phyloP scores from a whole-genome alignment of 2,113 vertebrate genomes.

The Elachura formosa region DNA sequence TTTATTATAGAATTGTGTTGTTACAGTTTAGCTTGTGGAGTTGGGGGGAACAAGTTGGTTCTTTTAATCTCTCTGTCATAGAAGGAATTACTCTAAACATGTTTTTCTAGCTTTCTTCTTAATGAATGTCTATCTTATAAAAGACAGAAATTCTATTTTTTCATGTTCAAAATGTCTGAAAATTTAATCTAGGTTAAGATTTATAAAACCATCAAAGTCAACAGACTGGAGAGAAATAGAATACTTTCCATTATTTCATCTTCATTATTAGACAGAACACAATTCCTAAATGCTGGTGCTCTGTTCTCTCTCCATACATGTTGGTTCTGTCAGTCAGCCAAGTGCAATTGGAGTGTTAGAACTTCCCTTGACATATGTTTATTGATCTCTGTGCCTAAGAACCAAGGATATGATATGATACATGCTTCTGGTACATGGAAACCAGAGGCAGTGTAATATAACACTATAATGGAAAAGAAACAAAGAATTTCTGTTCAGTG shows the following conservation, averaged over 20 bases:
- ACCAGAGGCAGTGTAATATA: background rate
- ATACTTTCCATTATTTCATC: background rate
- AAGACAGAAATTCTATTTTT: background rate
- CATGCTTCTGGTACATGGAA: background rate
- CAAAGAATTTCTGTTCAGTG: background rate
- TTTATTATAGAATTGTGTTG: background rate
- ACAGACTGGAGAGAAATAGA: background rate
- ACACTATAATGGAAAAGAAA: background rate
- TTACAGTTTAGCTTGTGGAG: background rate
- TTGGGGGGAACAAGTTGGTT: accelerated
- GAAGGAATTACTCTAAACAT: background rate
- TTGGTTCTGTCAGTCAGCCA: background rate
- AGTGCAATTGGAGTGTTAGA: background rate
- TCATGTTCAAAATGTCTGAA: background rate
- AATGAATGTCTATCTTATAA: background rate
- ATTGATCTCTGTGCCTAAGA: background rate
- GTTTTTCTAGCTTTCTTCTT: background rate
- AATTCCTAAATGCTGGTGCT: background rate
- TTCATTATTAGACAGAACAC: background rate
- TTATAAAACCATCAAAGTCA: background rate
- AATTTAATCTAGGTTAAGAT: background rate
- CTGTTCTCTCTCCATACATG: background rate
- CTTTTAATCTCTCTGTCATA: background rate
- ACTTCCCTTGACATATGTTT: background rate
- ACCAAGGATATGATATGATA: background rate